These are phyloP conservation scores for Biston stratarius DNA, from an alignment of 2,888 invertebrate species.

Conservation along the genomic window DNA sequence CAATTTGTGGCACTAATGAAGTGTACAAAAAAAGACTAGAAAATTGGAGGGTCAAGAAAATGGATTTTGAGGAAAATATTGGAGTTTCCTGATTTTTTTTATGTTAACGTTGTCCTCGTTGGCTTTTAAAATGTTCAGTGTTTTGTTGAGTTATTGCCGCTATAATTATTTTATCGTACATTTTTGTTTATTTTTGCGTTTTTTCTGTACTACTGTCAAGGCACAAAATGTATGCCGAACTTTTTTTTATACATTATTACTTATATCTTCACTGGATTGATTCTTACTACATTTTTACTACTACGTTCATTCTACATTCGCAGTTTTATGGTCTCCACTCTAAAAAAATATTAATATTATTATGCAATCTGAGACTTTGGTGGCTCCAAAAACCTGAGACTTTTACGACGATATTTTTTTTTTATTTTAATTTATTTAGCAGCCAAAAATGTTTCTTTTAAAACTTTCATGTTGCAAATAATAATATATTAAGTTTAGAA, in stretches of 20 bases:
- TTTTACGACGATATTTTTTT: no score
- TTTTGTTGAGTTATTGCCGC: neutral
- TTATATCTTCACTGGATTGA: no score
- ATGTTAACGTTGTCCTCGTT: neutral
- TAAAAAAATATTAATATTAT: no score
- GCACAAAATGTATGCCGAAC: no score
- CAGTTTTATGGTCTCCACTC: no score
- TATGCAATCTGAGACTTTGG: no score
- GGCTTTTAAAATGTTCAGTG: neutral
- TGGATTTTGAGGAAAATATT: conserved; percentile 17
- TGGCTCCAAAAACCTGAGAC: no score
- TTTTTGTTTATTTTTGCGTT: neutral
- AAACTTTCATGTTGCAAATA: neutral
- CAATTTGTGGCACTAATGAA: conserved; percentile 25
- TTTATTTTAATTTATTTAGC: neutral
- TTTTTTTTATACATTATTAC: no score
- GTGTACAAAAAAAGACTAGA: conserved; percentile 19
- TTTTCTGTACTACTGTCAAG: no score
- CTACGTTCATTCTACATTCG: no score
- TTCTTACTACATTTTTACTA: no score
- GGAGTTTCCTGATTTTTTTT: neutral
- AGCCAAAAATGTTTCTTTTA: neutral
- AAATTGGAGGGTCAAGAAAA: conserved; percentile 20
- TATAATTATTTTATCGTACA: neutral
- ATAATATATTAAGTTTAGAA: neutral